These are phyloP conservation scores for Bradynema listronoti DNA, from an alignment of 1,140 invertebrate genomes.

Conservation along the genomic window DNA sequence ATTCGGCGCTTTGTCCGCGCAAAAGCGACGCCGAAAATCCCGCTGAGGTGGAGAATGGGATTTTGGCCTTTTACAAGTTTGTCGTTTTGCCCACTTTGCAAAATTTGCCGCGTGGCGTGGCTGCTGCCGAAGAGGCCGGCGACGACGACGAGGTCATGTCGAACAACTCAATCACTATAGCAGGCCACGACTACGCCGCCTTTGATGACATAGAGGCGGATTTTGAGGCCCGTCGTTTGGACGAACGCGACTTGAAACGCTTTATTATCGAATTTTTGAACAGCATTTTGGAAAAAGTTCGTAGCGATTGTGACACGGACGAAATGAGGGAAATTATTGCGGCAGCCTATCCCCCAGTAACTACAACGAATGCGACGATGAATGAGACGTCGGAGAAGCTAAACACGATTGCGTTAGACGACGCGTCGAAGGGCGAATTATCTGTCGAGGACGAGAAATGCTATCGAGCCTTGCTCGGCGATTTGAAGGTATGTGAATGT, in stretches of 20 bases:
- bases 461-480: constrained; percentile 1
- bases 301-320: constrained; percentile 36
- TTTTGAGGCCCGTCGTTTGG: constrained; percentile 32
- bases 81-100: constrained; percentile 70
- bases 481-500: constrained; percentile 6
- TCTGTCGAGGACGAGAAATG: not conserved
- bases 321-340: constrained; percentile 39
- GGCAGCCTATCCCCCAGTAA: constrained; percentile 35
- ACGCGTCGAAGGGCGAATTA: not conserved
- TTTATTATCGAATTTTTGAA: constrained; percentile 44
- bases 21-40: not conserved
- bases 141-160: constrained; percentile 2
- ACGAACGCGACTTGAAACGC: constrained; percentile 36
- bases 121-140: constrained; percentile 14
- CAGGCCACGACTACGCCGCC: constrained; percentile 17
- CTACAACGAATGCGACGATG: no score
- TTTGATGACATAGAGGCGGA: constrained; percentile 29
- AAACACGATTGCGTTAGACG: no score
- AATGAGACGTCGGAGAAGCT: no score
- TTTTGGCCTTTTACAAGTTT: constrained; percentile 88
- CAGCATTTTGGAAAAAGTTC: constrained; percentile 40
- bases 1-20: constrained; percentile 79
- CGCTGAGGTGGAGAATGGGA: constrained; percentile 86
- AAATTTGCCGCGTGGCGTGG: not conserved
- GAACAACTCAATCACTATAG: constrained; percentile 12